Evolutionary conservation across 92 coral and sea anemone genomes (phyloP), one percentile per base, ranked within the genome.

Genomic region (Zoanthus solanderi): DNA sequence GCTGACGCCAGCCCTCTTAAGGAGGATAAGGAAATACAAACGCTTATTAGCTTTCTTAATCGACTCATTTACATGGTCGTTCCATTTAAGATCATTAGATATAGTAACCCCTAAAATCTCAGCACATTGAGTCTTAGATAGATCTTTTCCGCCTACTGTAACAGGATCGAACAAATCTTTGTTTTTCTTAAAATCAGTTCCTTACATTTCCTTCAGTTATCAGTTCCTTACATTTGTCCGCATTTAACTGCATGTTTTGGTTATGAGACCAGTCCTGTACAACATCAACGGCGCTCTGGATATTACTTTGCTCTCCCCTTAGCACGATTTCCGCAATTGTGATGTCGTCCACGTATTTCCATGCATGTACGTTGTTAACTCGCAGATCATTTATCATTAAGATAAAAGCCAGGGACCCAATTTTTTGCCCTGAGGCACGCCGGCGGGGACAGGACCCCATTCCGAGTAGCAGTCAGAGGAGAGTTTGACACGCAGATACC

Each of bases 351-450:
- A 69, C 46, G 75, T 69, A 69, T 17, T 69, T 69, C 75, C 75
- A 69, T 30, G 4, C 42, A 17, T 69, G 44, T 30, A 30, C 17
- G 42, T 69, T 69, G 42, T 30, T 30, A 69, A 34, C 46, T 69
- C 13, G 44, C n/a, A 30, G 46, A 12, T 69, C 75, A 34, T 34
- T 69, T 30, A 69, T 69, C 45, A 69, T 69, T 29, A 69, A 14
- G 46, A 69, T 69, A 69, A 69, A 46, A 69, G 75, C 75, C 75
- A 69, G 46, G 75, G 75, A 2, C 47, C 75, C 46, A 69, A 9
- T 34, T 69, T 69, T 8, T 5, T 67, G 31, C 34, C 72, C 37
- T 67, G 65, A 17, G 0, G 65, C n/a, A 57, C n/a, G n/a, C 13
- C 65, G 10, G 23, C 18, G 69, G 17, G 2, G 42, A 69, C 75